A percentile compares a stretch with the other conserved stretches of the same genome.
Evolutionary conservation across 2,797 vertebrate species (phyloP).

Genomic region (Muscicapa comitata): DNA sequence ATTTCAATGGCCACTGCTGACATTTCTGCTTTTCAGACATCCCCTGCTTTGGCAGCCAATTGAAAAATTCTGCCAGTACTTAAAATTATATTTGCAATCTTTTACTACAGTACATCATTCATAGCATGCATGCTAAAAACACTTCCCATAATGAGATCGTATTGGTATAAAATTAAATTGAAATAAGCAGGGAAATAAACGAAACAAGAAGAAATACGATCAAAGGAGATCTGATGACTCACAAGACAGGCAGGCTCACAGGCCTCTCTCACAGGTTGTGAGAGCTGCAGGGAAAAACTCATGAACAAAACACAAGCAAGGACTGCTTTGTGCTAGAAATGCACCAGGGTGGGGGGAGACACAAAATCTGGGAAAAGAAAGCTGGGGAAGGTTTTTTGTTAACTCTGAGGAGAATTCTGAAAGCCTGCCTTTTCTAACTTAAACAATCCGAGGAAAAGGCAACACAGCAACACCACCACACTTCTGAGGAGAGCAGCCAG

Average conservation of each 20-base stretch:
- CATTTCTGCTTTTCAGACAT: conserved; percentile 32
- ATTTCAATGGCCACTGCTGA: conserved; percentile 49
- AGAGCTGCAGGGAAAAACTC: neutral
- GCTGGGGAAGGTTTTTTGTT: neutral
- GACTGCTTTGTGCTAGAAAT: neutral
- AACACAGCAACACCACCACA: neutral
- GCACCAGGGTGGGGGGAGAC: neutral
- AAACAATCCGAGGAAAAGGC: neutral
- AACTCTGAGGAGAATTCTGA: neutral
- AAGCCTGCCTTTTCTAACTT: neutral
- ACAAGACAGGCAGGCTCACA: neutral
- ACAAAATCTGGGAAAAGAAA: neutral
- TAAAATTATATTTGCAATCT: neutral
- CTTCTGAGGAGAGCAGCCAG: neutral
- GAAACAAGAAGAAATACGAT: neutral
- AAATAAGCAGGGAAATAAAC: neutral
- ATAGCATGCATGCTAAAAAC: neutral
- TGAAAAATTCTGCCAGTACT: conserved; percentile 1
- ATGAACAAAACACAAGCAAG: neutral
- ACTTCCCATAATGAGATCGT: neutral
- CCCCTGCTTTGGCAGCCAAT: conserved; percentile 10
- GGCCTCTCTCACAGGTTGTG: neutral
- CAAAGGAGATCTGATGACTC: neutral
- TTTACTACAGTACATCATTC: neutral
- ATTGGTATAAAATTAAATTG: neutral